These are phyloP conservation scores for Sphaeridia pumilis DNA, from an alignment of 2,888 invertebrate genomes.

Conservation along the genomic window DNA sequence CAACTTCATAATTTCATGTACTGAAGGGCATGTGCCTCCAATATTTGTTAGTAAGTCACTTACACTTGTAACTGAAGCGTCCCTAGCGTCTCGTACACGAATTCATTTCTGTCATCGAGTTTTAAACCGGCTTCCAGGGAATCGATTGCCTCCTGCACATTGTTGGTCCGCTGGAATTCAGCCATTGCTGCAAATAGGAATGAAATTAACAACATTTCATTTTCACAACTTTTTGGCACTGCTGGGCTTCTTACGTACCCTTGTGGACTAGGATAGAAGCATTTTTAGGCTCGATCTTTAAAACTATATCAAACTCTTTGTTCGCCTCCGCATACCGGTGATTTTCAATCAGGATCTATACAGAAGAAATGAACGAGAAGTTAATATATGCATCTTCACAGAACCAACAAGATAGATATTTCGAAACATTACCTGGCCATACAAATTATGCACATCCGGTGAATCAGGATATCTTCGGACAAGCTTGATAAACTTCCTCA, in stretches of 20 bases:
- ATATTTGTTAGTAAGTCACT: slow-evolving; percentile 35
- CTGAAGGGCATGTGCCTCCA: neutral
- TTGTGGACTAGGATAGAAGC: slow-evolving; percentile 78
- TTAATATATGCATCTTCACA: neutral
- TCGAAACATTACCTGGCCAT: slow-evolving; percentile 57
- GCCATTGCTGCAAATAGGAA: slow-evolving; percentile 43
- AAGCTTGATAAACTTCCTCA: slow-evolving; percentile 61
- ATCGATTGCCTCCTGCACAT: slow-evolving; percentile 63
- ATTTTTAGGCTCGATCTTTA: slow-evolving; percentile 69
- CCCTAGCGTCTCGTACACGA: slow-evolving; percentile 89
- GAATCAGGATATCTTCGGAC: slow-evolving; percentile 69
- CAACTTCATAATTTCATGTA: neutral
- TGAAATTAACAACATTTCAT: neutral
- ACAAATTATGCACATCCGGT: slow-evolving; percentile 74
- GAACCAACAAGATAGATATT: neutral
- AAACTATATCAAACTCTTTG: slow-evolving; percentile 63
- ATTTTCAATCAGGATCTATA: slow-evolving; percentile 63
- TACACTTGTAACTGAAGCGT: slow-evolving; percentile 88
- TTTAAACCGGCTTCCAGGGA: slow-evolving; percentile 70
- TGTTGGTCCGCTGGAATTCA: slow-evolving; percentile 70
- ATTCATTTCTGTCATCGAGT: slow-evolving; percentile 82
- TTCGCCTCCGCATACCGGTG: slow-evolving; percentile 74
- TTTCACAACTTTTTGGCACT: neutral
- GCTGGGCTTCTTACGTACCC: slow-evolving; percentile 43
- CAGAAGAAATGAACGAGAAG: slow-evolving; percentile 13